These are phyloP conservation scores for Psittacula derbiana DNA, from an alignment of 2,797 vertebrate species.

Conservation along the genomic window DNA sequence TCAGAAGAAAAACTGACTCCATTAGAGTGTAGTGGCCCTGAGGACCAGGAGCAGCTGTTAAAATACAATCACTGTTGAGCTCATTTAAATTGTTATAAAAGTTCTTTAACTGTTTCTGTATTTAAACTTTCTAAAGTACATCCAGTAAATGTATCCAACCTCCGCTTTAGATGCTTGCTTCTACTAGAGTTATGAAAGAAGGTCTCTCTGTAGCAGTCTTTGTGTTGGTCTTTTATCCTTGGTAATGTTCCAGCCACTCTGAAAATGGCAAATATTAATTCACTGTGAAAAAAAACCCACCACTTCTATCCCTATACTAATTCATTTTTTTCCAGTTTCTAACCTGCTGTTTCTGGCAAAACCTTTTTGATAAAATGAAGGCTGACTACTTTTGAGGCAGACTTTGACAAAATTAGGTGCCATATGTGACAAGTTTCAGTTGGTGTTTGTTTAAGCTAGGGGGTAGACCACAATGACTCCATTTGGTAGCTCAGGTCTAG, in stretches of 20 bases:
- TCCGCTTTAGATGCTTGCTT: constrained; percentile 1
- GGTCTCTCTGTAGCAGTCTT: constrained; percentile 43
- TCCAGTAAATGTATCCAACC: constrained; percentile 25
- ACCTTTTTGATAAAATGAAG: constrained; percentile 60
- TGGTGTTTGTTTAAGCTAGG: constrained; percentile 46
- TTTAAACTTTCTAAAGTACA: constrained; percentile 27
- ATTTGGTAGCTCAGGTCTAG: constrained; percentile 13
- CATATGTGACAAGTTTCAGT: constrained; percentile 29
- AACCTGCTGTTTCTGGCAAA: constrained; percentile 61
- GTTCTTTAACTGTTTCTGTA: constrained; percentile 46
- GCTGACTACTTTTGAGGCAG: constrained; percentile 12
- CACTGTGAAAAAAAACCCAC: constrained; percentile 3
- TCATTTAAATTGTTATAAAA: constrained; percentile 56
- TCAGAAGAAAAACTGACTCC: constrained; percentile 53
- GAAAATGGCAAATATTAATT: constrained; percentile 56
- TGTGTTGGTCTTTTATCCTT: constrained; percentile 53
- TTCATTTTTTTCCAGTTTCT: constrained; percentile 55
- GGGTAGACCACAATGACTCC: constrained; percentile 15
- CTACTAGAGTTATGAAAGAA: constrained; percentile 19
- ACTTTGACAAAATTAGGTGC: constrained; percentile 55
- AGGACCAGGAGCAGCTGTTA: constrained; percentile 61
- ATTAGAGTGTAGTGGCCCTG: constrained; percentile 29
- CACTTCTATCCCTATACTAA: not conserved
- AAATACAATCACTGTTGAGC: constrained; percentile 39
- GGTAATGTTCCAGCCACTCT: constrained; percentile 12